These are phyloP conservation scores for Heliconius erato DNA, from an alignment of 2,888 invertebrate species.

Conservation along the genomic window DNA sequence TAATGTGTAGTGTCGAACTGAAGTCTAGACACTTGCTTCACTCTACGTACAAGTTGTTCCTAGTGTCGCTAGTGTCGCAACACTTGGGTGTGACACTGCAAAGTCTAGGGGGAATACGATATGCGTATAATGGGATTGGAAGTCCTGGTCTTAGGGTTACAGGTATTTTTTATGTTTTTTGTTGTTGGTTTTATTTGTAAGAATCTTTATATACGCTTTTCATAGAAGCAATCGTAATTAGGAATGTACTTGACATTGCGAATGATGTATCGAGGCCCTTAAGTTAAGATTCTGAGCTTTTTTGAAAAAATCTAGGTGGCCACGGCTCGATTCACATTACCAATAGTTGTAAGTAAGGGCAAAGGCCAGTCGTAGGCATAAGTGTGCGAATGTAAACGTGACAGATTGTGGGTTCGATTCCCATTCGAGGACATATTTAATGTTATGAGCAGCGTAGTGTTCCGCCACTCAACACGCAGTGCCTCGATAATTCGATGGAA, in stretches of 20 bases:
- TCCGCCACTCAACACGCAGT: background rate
- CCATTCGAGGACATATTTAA: no score
- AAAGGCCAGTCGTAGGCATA: no score
- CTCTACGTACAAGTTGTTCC: slow-evolving; percentile 94
- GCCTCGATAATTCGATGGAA: background rate
- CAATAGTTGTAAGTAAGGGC: no score
- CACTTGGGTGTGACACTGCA: slow-evolving; percentile 89
- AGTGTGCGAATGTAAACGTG: no score
- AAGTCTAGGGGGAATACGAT: slow-evolving; percentile 90
- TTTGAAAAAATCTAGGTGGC: no score
- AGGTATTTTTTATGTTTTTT: slow-evolving; percentile 67
- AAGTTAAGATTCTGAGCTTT: no score
- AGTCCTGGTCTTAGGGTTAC: slow-evolving; percentile 77
- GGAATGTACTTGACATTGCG: no score
- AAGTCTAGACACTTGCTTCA: slow-evolving; percentile 93
- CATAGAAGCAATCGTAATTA: no score
- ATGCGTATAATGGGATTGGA: slow-evolving; percentile 90
- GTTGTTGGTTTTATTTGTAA: background rate
- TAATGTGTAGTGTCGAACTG: slow-evolving; percentile 91
- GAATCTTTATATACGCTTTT: no score
- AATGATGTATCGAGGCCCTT: no score
- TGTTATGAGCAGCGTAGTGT: background rate
- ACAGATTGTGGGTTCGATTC: no score
- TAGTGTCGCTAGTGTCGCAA: slow-evolving; percentile 90
- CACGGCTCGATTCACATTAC: no score